Conservation (phyloP, 1,140 invertebrate species). For the Brachystomella parvula region DNA sequence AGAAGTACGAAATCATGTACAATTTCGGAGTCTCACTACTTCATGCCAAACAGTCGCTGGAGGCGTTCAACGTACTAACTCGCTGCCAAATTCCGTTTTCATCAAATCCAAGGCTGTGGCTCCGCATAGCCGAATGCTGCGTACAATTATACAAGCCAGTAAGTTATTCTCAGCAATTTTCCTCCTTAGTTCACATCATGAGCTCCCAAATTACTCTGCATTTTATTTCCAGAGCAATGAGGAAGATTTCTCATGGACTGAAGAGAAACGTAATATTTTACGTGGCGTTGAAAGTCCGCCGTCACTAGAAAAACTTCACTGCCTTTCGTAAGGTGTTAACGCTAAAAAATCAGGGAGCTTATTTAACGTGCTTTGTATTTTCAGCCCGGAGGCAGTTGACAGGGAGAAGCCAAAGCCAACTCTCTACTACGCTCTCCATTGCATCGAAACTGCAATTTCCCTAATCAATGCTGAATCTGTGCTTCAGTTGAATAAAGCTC, state of each 20-base stretch:
- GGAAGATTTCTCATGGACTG: constrained; percentile 55
- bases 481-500: no score
- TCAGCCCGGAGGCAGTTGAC: neutral
- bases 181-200: constrained; percentile 8
- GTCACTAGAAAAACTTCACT: neutral
- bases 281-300: neutral
- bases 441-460: constrained; percentile 72
- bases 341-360: neutral
- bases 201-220: neutral
- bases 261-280: constrained; percentile 53
- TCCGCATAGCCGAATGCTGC: constrained; percentile 87
- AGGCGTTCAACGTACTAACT: constrained; percentile 87
- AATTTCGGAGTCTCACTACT: constrained; percentile 82
- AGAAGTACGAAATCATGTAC: constrained; percentile 74
- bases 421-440: constrained; percentile 81
- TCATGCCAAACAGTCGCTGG: constrained; percentile 64
- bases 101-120: constrained; percentile 81
- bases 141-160: constrained; percentile 62
- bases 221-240: constrained; percentile 53
- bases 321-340: neutral
- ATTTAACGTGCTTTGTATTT: neutral
- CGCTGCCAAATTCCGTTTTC: constrained; percentile 69
- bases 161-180: constrained; percentile 39
- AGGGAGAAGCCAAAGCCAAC: constrained; percentile 58
- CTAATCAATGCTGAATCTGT: constrained; percentile 44